Evolutionary conservation across 2,888 invertebrate species (phyloP).

Genomic region (Chloromyia formosa): DNA sequence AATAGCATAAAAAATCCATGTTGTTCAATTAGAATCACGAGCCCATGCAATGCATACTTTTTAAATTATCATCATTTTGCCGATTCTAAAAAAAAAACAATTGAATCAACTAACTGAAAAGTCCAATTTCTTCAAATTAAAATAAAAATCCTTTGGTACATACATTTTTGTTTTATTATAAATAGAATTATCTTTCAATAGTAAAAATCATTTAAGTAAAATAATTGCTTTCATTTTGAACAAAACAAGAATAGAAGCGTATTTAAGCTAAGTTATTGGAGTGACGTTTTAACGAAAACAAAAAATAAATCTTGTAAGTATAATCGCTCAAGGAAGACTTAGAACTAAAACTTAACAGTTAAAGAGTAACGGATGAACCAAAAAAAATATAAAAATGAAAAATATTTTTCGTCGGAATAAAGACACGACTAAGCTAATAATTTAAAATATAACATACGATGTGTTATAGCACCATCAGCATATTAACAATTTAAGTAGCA

Average conservation of each 20-base stretch:
- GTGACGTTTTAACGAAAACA: neutral
- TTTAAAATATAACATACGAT: neutral
- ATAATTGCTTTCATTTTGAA: neutral
- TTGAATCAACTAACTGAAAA: too few species aligned
- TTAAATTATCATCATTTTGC: too few species aligned
- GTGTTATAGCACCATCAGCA: constrained; percentile 37
- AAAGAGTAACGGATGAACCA: neutral
- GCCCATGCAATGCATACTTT: too few species aligned
- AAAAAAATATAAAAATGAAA: too few species aligned
- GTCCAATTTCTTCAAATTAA: too few species aligned
- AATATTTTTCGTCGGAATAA: neutral
- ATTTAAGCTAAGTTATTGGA: neutral
- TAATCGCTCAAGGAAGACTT: constrained; percentile 28
- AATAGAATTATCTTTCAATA: constrained; percentile 1
- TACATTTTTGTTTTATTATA: neutral
- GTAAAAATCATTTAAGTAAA: constrained; percentile 1
- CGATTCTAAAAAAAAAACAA: too few species aligned
- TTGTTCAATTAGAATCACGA: too few species aligned
- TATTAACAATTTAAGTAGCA: constrained; percentile 13
- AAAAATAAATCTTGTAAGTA: neutral
- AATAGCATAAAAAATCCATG: too few species aligned
- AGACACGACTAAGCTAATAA: constrained; percentile 3
- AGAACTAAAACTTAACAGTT: constrained; percentile 8
- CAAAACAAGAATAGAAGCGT: constrained; percentile 1
- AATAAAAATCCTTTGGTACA: neutral